Evolutionary conservation across 2,113 vertebrate genomes (phyloP).

Genomic region (Thunnus maccoyii): DNA sequence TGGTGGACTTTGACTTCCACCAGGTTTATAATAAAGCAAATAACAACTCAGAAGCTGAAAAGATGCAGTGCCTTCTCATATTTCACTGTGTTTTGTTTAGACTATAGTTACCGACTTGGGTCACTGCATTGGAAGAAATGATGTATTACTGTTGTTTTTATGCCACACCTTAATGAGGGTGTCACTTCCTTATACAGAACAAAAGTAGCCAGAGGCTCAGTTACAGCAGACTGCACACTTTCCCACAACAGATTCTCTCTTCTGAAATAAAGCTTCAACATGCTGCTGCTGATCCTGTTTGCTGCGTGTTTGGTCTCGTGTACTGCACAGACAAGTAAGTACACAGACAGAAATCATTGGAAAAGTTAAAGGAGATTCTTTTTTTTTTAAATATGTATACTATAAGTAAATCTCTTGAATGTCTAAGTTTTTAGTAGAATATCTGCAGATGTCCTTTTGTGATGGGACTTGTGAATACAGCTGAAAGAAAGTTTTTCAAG

Average conservation of each 20-base stretch:
- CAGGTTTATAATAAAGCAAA: no score
- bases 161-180: slow-evolving; percentile 15
- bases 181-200: not conserved
- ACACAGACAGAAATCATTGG: not conserved
- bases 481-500: no score
- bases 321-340: slow-evolving; percentile 51
- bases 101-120: rapidly evolving
- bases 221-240: not conserved
- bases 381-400: not conserved
- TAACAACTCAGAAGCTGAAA: no score
- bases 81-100: not conserved
- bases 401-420: not conserved
- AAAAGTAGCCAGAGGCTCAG: not conserved
- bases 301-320: slow-evolving; percentile 50
- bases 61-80: no score
- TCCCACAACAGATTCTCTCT: not conserved
- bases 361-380: not conserved
- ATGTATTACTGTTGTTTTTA: not conserved
- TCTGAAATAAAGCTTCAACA: slow-evolving; percentile 30
- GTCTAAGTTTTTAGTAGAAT: not conserved
- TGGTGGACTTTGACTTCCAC: no score
- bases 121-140: rapidly evolving
- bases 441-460: no score
- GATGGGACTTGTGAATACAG: no score
- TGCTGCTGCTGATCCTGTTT: slow-evolving; percentile 66